These are phyloP conservation scores for Hemaris fuciformis DNA, from an alignment of 2,888 invertebrate genomes.

Conservation along the genomic window DNA sequence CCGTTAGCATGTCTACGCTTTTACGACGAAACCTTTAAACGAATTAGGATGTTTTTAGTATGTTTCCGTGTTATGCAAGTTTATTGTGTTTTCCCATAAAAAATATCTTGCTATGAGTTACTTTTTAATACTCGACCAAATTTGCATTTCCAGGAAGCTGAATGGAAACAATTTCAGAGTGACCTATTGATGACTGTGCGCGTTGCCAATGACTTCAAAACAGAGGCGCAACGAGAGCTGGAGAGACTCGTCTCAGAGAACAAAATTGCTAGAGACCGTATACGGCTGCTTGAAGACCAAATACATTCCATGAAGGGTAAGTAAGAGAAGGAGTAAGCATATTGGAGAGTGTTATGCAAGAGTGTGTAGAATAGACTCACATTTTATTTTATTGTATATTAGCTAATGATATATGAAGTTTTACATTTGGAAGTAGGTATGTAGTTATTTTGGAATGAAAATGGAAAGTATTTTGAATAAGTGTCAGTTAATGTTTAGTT, in stretches of 20 bases:
- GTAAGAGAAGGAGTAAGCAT: conserved; percentile 25
- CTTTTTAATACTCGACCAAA: no score
- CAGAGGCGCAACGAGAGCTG: conserved; percentile 93
- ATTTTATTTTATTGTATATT: neutral
- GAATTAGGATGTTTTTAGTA: no score
- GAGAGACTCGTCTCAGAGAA: conserved; percentile 92
- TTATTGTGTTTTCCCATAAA: no score
- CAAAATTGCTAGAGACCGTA: conserved; percentile 88
- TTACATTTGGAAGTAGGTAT: no score
- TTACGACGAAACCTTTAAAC: no score
- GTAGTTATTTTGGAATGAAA: neutral
- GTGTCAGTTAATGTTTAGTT: neutral
- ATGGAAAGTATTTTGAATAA: neutral
- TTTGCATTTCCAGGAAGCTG: conserved; percentile 83
- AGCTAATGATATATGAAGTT: no score
- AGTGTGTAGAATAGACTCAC: no score
- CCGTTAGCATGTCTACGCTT: no score
- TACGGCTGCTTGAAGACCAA: conserved; percentile 88
- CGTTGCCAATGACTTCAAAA: conserved; percentile 97
- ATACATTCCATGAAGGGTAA: conserved; percentile 90
- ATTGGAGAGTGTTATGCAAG: neutral
- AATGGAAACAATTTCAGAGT: conserved; percentile 97
- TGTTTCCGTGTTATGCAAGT: no score
- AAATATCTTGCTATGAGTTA: no score
- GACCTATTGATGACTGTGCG: conserved; percentile 96